Base-by-base conservation (phyloP, 2,888 invertebrate genomes). In the Cistogaster globosa region DNA sequence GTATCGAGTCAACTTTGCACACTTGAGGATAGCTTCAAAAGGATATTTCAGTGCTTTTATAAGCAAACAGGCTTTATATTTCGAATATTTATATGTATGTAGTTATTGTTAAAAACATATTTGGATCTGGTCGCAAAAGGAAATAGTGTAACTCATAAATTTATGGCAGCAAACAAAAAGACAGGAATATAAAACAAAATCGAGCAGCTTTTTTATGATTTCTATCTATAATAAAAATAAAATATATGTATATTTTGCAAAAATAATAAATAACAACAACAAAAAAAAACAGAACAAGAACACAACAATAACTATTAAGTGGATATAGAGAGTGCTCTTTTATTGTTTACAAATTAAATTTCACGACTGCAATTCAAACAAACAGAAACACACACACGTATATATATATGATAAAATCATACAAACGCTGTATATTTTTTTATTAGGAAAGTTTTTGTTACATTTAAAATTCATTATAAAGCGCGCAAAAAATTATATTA, bases 81-180 rank as follows among this genome's bases (percentile, higher is more conserved):
- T 2, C 26, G 4, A 26, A 26, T 4, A 26, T 26, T 26, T 26
- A 4, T 26, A 26, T 1, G 26, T 26, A 26, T 26, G 26, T 26
- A 2, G 26, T 1, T 26, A 26, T 26, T 1, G 4, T 26, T 26
- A 4, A 26, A 26, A 2, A 32, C 32, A 32, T 5, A 32, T 5
- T 2, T 32, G 6, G 16, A 45, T 48, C n/a, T 51, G n/a, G n/a
- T 38, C n/a, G 58, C 63, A 32, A 58, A 32, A 38, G 77, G 82
- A 86, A 85, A 87, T 86, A 87, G 87, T 87, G 84, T 84, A 74
- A 63, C 72, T 77, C 26, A 26, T 26, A 4, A 2, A 26, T 26
- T 26, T 26, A 26, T 4, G 26, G 84, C 48, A 67, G 77, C 79
- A 42, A 14, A 51, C 78, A 22, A 71, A 71, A 60, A 60, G 20